A percentile compares a stretch with the other conserved stretches of the same genome.
These are phyloP conservation scores for Hydrozoanthus gracilis DNA, from an alignment of 92 coral and sea anemone genomes.

Conservation along the genomic window DNA sequence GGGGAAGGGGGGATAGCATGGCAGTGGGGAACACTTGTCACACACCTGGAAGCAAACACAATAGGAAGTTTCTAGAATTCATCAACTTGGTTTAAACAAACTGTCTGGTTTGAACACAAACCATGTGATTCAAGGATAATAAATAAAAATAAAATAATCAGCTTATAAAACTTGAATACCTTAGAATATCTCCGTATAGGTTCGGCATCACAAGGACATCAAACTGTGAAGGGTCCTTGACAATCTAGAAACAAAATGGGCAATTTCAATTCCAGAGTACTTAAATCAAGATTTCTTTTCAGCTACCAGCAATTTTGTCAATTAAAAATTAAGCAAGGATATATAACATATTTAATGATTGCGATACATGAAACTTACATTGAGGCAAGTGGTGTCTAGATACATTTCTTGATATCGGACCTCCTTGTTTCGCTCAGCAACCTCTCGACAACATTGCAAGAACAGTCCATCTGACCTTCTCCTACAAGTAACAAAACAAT, in stretches of 20 bases:
- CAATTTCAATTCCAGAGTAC: background rate
- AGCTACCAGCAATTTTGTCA: background rate
- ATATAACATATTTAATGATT: too few species aligned
- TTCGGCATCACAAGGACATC: conserved; percentile 99
- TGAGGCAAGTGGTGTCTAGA: conserved; percentile 95
- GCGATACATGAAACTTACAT: conserved; percentile 58
- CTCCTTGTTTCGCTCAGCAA: conserved; percentile 92
- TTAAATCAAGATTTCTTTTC: background rate
- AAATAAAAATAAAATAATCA: too few species aligned
- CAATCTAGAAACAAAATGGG: conserved; percentile 69
- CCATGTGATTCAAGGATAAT: too few species aligned
- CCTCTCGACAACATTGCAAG: conserved; percentile 96
- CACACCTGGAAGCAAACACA: too few species aligned
- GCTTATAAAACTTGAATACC: conserved; percentile 48
- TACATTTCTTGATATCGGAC: conserved; percentile 91
- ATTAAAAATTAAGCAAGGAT: background rate
- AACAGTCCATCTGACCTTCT: conserved; percentile 96
- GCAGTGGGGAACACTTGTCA: too few species aligned
- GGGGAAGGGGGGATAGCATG: too few species aligned
- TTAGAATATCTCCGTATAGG: conserved; percentile 95
- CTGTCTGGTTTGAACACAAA: too few species aligned
- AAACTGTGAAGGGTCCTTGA: conserved; percentile 87
- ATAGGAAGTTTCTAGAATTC: too few species aligned
- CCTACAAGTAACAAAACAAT: conserved; percentile 53
- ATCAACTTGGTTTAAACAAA: too few species aligned